These are phyloP conservation scores for Lutra lutra DNA, from an alignment of 2,797 vertebrate species.

Conservation along the genomic window DNA sequence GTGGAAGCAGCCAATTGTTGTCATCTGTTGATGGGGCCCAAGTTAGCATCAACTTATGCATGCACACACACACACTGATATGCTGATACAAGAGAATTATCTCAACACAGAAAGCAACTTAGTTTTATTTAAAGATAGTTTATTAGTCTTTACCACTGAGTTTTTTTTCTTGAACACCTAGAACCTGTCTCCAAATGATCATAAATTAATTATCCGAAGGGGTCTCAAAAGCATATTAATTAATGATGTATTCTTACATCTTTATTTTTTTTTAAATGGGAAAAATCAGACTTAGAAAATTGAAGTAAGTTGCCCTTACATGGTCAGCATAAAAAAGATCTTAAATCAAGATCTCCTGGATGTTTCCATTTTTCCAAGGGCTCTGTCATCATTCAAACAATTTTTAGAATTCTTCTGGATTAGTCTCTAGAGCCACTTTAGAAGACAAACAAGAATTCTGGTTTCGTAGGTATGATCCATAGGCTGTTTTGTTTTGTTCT, in stretches of 20 bases:
- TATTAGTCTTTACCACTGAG: background rate
- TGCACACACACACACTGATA: background rate
- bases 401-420: background rate
- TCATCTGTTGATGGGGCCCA: background rate
- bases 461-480: background rate
- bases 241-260: background rate
- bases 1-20: background rate
- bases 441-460: background rate
- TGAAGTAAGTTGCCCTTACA: background rate
- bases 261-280: background rate
- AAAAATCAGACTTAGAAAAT: constrained; percentile 16
- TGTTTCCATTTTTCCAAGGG: background rate
- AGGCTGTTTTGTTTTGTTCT: background rate
- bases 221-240: background rate
- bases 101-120: background rate
- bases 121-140: background rate
- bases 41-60: background rate
- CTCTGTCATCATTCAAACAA: background rate
- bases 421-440: background rate
- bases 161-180: background rate
- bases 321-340: background rate
- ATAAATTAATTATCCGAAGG: background rate
- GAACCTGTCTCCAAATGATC: background rate
- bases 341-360: background rate
- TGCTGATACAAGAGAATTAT: background rate